These are phyloP conservation scores for Amblyteles armatorius DNA, from an alignment of 2,888 invertebrate species.

Conservation along the genomic window DNA sequence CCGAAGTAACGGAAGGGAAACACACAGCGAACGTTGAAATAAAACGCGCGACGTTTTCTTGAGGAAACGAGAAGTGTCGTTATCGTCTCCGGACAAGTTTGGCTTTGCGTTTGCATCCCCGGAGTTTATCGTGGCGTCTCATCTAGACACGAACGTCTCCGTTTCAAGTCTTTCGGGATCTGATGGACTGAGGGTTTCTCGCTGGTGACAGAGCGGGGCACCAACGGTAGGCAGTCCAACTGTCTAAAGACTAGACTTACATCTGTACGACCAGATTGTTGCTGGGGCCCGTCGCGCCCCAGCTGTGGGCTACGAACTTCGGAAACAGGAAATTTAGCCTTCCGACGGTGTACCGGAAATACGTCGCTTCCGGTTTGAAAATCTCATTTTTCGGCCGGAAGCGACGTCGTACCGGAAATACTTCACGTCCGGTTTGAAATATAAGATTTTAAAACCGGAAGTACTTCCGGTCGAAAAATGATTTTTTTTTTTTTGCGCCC, in stretches of 20 bases:
- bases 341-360: no score
- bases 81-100: slow-evolving; percentile 54
- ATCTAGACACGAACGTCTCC: neutral
- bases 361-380: no score
- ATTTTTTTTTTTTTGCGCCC: no score
- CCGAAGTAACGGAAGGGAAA: slow-evolving; percentile 51
- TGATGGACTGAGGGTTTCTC: neutral
- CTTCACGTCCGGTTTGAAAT: no score
- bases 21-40: slow-evolving; percentile 58
- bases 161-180: neutral
- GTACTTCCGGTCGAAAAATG: no score
- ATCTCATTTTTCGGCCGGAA: no score
- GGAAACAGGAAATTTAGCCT: neutral
- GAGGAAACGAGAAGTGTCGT: slow-evolving; percentile 64
- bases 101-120: slow-evolving; percentile 20
- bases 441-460: no score
- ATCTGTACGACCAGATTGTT: no score
- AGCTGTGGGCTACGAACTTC: neutral
- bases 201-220: neutral
- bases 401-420: no score
- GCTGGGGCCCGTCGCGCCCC: no score
- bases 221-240: neutral
- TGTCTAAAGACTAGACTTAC: no score
- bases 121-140: neutral
- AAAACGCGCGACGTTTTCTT: slow-evolving; percentile 50